Evolutionary conservation across 2,113 vertebrate species (phyloP), one percentile per base, ranked within the genome.

Genomic region (Corydoras sp.): DNA sequence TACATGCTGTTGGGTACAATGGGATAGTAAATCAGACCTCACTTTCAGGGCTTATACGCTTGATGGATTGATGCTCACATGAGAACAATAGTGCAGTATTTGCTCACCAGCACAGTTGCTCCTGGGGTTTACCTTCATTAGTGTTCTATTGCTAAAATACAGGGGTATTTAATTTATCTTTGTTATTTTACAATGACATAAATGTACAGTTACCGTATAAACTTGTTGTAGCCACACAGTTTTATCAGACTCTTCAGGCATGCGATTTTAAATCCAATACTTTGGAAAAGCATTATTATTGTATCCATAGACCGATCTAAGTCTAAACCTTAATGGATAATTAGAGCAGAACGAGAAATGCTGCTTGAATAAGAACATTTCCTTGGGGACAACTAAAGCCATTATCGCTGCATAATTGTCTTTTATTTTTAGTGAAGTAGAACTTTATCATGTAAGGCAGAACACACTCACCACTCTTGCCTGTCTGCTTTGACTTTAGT

Each of bases 391-490:
- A 82, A 77, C 72, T 65, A 35, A 83, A 80, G 81, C 82, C 85
- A 90, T 89, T 91, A 89, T 71, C 78, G 55, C 81, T 61, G 78
- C 51, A 59, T 91, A 89, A 91, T 91, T 88, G 83, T 89, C 72
- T 87, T 88, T 89, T 91, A 90, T 90, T 90, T 91, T 89, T 89
- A 90, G 90, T 74, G 78, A 83, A 67, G 78, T 80, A 77, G 69
- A 85, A 80, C 75, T 84, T 79, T 79, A 71, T 75, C 62, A 82
- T 82, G 72, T 81, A 76, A 78, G 74, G 69, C 76, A 72, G 61
- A 31, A 53, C 72, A 73, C 64, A 60, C 18, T 71, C 54, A 54
- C 30, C 72, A 73, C 64, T 55, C 18, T 71, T 48, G 48, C 30
- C 67, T 68, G 56, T 49, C 49, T 9, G 50, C 10, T 14, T 24